Base-by-base conservation (phyloP, 2,797 vertebrate species). In the Mormyrops boulengeri region DNA sequence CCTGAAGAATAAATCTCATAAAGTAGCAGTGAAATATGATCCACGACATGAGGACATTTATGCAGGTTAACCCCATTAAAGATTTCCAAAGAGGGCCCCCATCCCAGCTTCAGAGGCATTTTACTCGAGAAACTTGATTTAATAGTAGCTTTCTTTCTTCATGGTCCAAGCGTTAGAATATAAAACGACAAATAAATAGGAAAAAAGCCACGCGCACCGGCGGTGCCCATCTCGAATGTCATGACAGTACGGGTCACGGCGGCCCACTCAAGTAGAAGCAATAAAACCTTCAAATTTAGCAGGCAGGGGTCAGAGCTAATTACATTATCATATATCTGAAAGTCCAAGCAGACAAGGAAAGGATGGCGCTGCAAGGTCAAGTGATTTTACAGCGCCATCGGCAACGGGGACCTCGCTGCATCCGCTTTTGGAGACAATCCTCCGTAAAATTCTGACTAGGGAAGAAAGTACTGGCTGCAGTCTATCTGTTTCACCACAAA, bases 11-110 rank as follows among this genome's bases (percentile, higher is more conserved):
- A 90, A 52, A 91, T 90, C 69, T 90, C 73, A 90, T 90, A 90
- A 90, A 93, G 88, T 80, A 91, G 89, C 89, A 82, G 89, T 91
- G 90, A 92, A 93, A 94, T 92, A 90, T 90, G 88, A 93, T 89
- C 89, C 87, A 80, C 88, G 90, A 92, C 85, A 91, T 8, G n/a
- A 90, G 50, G 89, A 91, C 90, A 89, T 92, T 91, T 89, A 89
- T 91, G 86, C 91, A 90, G 91, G 90, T 90, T 90, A 92, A 93
- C 92, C 90, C 89, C 90, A 91, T 92, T 92, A 92, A 92, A 93
- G 89, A 62, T 88, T 89, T 87, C 84, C 88, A 89, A 88, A 89
- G 53, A 57, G 87, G 77, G 89, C 73, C 77, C 80, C 22, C 19
- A 87, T 82, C 90, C 88, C 89, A 5, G 73, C 90, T 91, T 89